Percentiles rank a stretch among this genome's conserved stretches.
phyloP scores from a whole-genome alignment of 2,113 vertebrate genomes.

The Taurulus bubalis region DNA sequence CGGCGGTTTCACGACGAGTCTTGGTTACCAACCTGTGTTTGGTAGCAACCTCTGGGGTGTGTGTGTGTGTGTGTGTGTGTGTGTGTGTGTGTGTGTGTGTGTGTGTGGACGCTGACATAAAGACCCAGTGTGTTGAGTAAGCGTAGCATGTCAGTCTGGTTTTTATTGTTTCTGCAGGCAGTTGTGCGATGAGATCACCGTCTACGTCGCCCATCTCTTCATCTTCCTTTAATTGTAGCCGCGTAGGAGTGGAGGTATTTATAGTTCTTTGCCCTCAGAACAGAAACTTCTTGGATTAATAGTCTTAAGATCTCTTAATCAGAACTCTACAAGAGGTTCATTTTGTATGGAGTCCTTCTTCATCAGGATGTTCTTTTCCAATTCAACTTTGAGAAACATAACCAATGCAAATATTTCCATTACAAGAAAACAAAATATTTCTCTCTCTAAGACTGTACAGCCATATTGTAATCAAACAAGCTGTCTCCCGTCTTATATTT shows the following conservation, averaged over 20 bases:
- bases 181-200: conserved; percentile 38
- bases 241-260: conserved; percentile 33
- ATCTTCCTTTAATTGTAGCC: not conserved
- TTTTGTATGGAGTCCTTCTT: not conserved
- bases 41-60: conserved; percentile 74
- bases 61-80: conserved; percentile 26
- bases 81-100: not conserved
- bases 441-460: not conserved
- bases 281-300: conserved; percentile 19
- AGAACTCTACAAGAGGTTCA: not conserved
- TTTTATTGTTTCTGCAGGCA: conserved; percentile 31
- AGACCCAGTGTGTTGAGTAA: conserved; percentile 41
- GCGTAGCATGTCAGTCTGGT: conserved; percentile 1
- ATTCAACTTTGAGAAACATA: not conserved
- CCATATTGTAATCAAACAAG: not conserved
- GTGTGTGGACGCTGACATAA: conserved; percentile 31
- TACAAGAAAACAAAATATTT: not conserved
- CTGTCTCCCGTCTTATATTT: too few relatives aligned
- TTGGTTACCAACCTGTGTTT: conserved; percentile 75
- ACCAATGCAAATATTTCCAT: not conserved
- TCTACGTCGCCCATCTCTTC: conserved; percentile 5
- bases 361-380: not conserved
- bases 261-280: conserved; percentile 19
- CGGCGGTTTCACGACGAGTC: conserved; percentile 21
- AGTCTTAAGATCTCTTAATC: not conserved